These are phyloP conservation scores for Petrolisthes cinctipes DNA, from an alignment of 2,888 invertebrate genomes.

Conservation along the genomic window DNA sequence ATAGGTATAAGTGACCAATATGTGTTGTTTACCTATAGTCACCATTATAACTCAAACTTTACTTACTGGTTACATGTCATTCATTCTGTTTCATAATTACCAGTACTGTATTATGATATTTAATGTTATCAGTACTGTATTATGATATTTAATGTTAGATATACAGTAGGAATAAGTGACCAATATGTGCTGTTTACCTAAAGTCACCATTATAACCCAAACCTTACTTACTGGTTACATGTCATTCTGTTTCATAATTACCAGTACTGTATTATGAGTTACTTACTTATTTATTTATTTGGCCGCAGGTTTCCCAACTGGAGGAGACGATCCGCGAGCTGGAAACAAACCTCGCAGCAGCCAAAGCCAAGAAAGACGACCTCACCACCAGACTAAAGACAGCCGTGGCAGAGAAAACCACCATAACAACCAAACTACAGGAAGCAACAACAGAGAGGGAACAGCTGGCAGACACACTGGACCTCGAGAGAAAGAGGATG, in stretches of 20 bases:
- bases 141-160: too few species aligned
- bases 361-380: neutral
- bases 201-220: too few species aligned
- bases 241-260: neutral
- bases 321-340: conserved; percentile 34
- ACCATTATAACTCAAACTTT: too few species aligned
- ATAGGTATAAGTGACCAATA: too few species aligned
- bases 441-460: conserved; percentile 35
- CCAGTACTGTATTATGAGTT: too few species aligned
- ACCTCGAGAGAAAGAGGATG: conserved; percentile 28
- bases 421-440: conserved; percentile 5
- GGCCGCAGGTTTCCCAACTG: conserved; percentile 22
- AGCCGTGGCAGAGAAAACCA: neutral
- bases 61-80: too few species aligned
- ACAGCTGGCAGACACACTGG: conserved; percentile 3
- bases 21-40: too few species aligned
- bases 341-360: neutral
- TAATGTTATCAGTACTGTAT: too few species aligned
- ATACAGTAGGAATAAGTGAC: too few species aligned
- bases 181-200: too few species aligned
- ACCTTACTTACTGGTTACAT: neutral
- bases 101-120: too few species aligned
- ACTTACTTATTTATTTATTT: neutral
- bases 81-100: too few species aligned
- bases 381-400: neutral